Conservation (phyloP, 2,113 vertebrate genomes). For the Lagopus muta region DNA sequence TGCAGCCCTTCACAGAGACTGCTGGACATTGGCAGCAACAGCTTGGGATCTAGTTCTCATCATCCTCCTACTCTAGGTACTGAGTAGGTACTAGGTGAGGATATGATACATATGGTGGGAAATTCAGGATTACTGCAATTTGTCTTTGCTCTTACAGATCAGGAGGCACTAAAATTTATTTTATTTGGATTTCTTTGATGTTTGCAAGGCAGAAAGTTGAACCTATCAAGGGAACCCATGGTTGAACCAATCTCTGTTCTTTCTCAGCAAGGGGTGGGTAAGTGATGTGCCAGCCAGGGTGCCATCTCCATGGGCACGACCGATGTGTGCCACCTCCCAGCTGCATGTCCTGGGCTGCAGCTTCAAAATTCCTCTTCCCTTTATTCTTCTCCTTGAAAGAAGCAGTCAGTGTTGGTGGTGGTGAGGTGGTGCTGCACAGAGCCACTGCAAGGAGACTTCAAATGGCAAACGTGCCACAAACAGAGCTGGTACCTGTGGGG, state of each 20-base stretch:
- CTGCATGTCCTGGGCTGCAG: background rate
- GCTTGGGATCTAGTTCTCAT: background rate
- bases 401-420: too few species aligned
- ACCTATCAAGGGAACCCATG: background rate
- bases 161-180: background rate
- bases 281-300: accelerated
- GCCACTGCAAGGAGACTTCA: background rate
- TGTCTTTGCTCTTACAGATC: background rate
- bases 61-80: background rate
- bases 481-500: background rate
- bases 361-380: background rate
- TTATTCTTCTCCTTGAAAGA: background rate
- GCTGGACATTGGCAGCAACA: background rate
- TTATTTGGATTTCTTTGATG: too few species aligned
- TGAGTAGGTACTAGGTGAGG: too few species aligned
- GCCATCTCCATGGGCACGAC: background rate
- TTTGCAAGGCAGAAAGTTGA: background rate
- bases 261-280: background rate
- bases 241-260: background rate
- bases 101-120: background rate
- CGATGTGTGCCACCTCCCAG: background rate
- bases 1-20: background rate
- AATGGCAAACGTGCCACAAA: background rate
- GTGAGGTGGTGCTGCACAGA: background rate
- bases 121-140: background rate